Base-by-base conservation (phyloP, 2,113 vertebrate genomes). In the Nesogale talazaci region DNA sequence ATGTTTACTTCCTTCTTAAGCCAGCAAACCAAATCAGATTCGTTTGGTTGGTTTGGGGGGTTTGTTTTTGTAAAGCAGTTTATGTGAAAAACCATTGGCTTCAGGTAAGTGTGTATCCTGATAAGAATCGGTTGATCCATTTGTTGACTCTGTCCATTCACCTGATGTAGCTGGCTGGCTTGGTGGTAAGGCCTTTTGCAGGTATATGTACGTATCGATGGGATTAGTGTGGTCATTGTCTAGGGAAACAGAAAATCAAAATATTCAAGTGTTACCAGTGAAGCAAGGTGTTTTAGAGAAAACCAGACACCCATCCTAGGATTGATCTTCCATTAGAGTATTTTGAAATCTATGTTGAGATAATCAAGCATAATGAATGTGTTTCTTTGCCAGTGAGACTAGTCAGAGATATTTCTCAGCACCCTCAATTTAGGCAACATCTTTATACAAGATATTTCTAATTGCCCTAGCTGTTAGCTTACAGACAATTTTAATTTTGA, bases 91-190 rank as follows among this genome's bases (percentile, higher is more conserved):
- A 23, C 87, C 86, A 1, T 31, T 61, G 72, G 42, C 17, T 85
- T 76, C 46, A 96, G 92, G 92, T 92, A 69, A 92, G 93, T 93
- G 67, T 46, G 38, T 38, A 75, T 77, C 15, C 2, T 40, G 56
- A 46, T 81, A 87, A 46, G 77, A 87, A 52, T 77, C 42, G 74
- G n/a, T 67, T 40, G 63, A 29, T 59, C 27, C 20, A 16, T 75
- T 80, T 52, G 46, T 52, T 52, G 46, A 52, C 46, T 52, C 46
- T 52, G 46, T 52, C 46, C 69, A 15, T 10, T 16, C 46, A 25
- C 84, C 65, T 31, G 14, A 8, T 12, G 3, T 15, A 34, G 57
- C 36, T 9, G 34, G 42, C 63, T 78, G 69, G 23, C n/a, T n/a
- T 57, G 15, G 0, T 38, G 27, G 34, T 40, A 19, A 74, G 65